Conservation (phyloP, 2,113 vertebrate species). For the Trogon melanurus region DNA sequence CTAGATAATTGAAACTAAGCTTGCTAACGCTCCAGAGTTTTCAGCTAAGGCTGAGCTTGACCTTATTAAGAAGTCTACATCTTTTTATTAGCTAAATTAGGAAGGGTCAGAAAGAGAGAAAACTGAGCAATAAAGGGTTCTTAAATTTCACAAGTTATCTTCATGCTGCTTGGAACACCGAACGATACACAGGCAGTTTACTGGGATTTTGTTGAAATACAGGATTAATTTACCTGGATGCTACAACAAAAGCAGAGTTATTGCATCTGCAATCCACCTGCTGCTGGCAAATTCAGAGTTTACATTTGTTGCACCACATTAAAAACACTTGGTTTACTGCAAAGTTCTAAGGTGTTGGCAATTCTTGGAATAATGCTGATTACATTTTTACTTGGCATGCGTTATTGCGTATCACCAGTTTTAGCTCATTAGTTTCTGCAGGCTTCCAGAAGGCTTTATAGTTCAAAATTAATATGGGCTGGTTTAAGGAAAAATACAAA, state of each 20-base stretch:
- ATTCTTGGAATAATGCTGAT: background rate
- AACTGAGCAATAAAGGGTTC: background rate
- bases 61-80: background rate
- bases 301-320: background rate
- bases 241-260: background rate
- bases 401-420: background rate
- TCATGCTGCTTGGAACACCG: background rate
- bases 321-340: background rate
- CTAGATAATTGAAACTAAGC: background rate
- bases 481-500: background rate
- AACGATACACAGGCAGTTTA: background rate
- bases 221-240: background rate
- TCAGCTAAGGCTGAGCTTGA: background rate
- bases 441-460: background rate
- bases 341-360: background rate
- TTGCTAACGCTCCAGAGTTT: background rate
- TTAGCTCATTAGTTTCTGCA: background rate
- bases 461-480: background rate
- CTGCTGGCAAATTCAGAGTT: background rate
- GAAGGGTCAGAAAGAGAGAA: background rate
- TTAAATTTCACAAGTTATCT: background rate
- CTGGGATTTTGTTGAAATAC: background rate
- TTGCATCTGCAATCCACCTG: background rate
- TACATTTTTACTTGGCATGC: background rate
- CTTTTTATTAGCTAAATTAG: background rate